Evolutionary conservation across 35 echinoderm and acorn worm genomes (phyloP).

Genomic region (Stichopus chloronotus): DNA sequence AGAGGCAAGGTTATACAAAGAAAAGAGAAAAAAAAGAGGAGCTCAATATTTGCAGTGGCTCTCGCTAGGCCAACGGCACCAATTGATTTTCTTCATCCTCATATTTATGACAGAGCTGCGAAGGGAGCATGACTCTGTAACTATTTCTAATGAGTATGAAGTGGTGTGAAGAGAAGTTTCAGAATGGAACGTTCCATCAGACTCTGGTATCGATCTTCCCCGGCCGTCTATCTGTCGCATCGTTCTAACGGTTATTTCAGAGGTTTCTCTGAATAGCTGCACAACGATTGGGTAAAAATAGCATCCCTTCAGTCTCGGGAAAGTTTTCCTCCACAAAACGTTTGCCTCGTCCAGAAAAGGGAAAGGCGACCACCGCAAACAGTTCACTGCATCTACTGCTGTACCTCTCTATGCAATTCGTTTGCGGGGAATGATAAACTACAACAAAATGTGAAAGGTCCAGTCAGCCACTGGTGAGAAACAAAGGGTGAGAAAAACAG

Average conservation of each 20-base stretch:
- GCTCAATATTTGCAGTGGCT: constrained; percentile 39
- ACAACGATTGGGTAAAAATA: too few species aligned
- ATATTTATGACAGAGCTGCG: constrained; percentile 14
- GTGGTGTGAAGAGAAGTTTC: background rate
- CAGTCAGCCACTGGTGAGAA: too few species aligned
- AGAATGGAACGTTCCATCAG: background rate
- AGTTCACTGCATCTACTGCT: too few species aligned
- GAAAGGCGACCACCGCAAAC: too few species aligned
- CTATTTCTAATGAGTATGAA: constrained; percentile 21
- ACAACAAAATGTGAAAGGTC: too few species aligned
- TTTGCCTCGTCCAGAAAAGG: too few species aligned
- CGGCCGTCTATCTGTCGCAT: background rate
- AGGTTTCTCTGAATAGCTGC: too few species aligned
- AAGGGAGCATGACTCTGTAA: constrained; percentile 15
- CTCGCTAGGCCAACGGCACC: background rate
- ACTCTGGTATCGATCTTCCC: background rate
- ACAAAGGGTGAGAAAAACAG: too few species aligned
- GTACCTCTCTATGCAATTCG: too few species aligned
- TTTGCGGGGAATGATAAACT: too few species aligned
- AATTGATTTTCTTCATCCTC: constrained; percentile 12
- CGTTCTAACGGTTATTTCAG: background rate
- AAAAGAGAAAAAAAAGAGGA: background rate
- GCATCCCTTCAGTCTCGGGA: background rate
- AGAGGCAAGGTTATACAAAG: background rate
- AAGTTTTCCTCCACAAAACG: background rate